Evolutionary conservation across 2,888 invertebrate genomes (phyloP).

Genomic region (Kuschelorhynchus macadamiae): DNA sequence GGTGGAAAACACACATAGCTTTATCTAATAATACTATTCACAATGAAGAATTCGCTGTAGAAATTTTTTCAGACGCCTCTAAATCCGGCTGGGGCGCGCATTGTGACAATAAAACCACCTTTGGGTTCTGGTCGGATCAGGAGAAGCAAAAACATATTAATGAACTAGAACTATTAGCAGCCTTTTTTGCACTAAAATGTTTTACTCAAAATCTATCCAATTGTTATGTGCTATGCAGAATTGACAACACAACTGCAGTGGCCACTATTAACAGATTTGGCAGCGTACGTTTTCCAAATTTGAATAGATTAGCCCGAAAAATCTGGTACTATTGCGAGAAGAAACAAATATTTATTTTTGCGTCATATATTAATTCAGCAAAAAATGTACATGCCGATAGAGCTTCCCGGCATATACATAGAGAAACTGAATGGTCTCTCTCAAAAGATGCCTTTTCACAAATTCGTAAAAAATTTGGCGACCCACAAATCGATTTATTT

Average conservation of each 20-base stretch:
- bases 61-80: constrained; percentile 54
- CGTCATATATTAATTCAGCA: constrained; percentile 33
- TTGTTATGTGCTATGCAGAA: constrained; percentile 23
- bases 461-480: too few relatives aligned
- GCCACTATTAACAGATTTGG: constrained; percentile 32
- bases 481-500: too few relatives aligned
- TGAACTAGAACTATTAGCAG: constrained; percentile 52
- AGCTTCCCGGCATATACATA: constrained; percentile 10
- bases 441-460: constrained; percentile 1
- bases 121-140: constrained; percentile 45
- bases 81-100: constrained; percentile 49
- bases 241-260: constrained; percentile 35
- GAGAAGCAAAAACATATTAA: constrained; percentile 51
- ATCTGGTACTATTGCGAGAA: too few relatives aligned
- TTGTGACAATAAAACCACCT: constrained; percentile 33
- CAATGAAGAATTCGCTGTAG: not conserved
- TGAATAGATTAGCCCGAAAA: constrained; percentile 8
- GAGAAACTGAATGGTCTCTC: constrained; percentile 25
- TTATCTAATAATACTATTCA: not conserved
- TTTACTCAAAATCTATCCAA: constrained; percentile 39
- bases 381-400: constrained; percentile 37
- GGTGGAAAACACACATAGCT: not conserved
- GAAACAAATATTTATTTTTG: constrained; percentile 39
- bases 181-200: constrained; percentile 49
- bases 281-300: not conserved